Evolutionary conservation across 2,113 vertebrate genomes (phyloP), one percentile per base, ranked within the genome.

Genomic region (Pygathrix nemaeus): DNA sequence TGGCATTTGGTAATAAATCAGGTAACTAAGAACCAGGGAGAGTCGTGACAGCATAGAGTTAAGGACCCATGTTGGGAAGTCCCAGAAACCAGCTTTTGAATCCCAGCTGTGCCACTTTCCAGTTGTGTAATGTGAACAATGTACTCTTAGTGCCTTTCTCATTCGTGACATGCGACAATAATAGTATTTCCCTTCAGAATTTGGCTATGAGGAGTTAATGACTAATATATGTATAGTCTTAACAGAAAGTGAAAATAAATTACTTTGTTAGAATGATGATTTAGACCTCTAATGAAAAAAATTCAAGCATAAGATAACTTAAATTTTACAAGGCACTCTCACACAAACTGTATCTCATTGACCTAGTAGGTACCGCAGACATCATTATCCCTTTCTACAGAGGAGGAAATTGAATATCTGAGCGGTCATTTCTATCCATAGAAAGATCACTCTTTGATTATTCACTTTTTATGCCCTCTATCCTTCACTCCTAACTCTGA

Each of bases 241-340:
- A 73, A 48, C 52, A 80, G 57, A 70, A 94, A 81, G 11, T 78
- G 32, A 48, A 92, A 84, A 61, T 72, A 48, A 85, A 81, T 85
- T 55, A 94, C 72, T 95, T 61, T 81, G 61, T 92, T 48, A 78
- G 5, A 87, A 73, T 86, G 20, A 43, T 78, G 50, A 82, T 66
- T 43, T 94, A 82, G 81, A 92, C 40, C 1, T 45, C 57, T 38
- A 75, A 83, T 83, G 13, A 86, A 88, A 64, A 61, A 50, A 35
- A 68, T 18, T 45, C 72, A 85, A 8, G 25, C 23, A 52, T 35
- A 73, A 83, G n/a, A 93, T 35, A 72, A 90, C 78, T 78, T 73
- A 59, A 76, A 95, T 68, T 85, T 81, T 80, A 84, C 27, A 86
- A 87, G 75, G 35, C 40, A 72, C 50, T 86, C 23, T 92, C 27